Evolutionary conservation across 1,140 invertebrate species (phyloP), one percentile per base, ranked within the genome.

Genomic region (Pseudoatta argentina): DNA sequence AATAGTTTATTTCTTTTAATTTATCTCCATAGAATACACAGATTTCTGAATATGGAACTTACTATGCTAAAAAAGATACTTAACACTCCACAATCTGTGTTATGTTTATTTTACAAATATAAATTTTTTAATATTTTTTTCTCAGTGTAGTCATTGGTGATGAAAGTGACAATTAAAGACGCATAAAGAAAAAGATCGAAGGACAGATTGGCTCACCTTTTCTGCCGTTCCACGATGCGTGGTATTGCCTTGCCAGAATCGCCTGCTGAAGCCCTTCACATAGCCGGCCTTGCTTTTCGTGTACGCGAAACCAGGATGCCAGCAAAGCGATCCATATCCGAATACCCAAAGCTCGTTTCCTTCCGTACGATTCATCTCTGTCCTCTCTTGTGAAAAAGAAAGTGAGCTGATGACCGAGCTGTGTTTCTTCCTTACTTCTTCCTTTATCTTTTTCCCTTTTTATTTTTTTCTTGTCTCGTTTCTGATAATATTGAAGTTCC

Each of bases 191-290:
- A 57, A 44, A 30, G 1, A 8, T 39, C 4, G 14, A 14, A 18
- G 12, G 3, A 0, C 90, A n/a, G 48, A 63, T 61, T n/a, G 18
- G 10, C 27, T 96, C 95, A 98, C 98, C 96, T 97, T 97, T n/a
- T 97, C 94, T 21, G 96, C 95, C 0, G 97, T 97, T 10, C 98
- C 98, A 66, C 98, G 96, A 93, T 98, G 98, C 1, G 97, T 97
- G 14, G 96, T 97, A 92, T 98, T 98, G 59, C 98, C 98, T 94
- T 98, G 98, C 97, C 97, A 98, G 94, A 98, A 98, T 93, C 97
- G 96, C 63, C 98, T 95, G 1, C 96, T 95, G 93, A 97, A 98
- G 24, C 98, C 98, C 90, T 96, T 96, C 2, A 98, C 95, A 89
- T 97, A 97, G 10, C 98, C 98, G 12, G 97, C 96, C 5, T 97